Conservation (phyloP, 2,888 invertebrate species). For the Hydroisotoma schaefferi region DNA sequence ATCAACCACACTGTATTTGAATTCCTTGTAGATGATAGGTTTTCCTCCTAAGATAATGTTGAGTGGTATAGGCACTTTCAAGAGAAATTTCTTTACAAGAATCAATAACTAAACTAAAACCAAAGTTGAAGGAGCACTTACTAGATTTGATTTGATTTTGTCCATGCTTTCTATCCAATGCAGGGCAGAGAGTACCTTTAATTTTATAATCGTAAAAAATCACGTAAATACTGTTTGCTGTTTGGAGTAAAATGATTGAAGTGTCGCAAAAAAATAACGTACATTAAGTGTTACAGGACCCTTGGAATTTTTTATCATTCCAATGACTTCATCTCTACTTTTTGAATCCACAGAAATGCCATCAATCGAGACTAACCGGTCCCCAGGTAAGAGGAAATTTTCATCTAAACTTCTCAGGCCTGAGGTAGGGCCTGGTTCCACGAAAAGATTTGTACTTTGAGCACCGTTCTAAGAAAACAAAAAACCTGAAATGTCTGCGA, state of each 20-base stretch:
- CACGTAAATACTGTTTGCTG: too few relatives aligned
- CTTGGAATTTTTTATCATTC: slow-evolving; percentile 71
- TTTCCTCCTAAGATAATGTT: slow-evolving; percentile 3
- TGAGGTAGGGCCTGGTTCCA: slow-evolving; percentile 42
- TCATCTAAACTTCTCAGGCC: slow-evolving; percentile 30
- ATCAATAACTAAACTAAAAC: too few relatives aligned
- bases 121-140: slow-evolving; percentile 14
- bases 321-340: slow-evolving; percentile 85
- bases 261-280: too few relatives aligned
- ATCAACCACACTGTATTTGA: slow-evolving; percentile 72
- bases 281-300: background rate
- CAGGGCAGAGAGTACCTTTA: slow-evolving; percentile 40
- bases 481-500: slow-evolving; percentile 64
- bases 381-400: slow-evolving; percentile 75
- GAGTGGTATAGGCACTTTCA: too few relatives aligned
- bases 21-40: background rate
- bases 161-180: slow-evolving; percentile 47
- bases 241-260: too few relatives aligned
- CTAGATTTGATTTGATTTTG: slow-evolving; percentile 31
- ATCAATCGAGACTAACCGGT: slow-evolving; percentile 56
- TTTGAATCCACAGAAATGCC: slow-evolving; percentile 69
- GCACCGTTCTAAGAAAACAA: slow-evolving; percentile 30
- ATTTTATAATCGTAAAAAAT: too few relatives aligned
- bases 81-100: too few relatives aligned
- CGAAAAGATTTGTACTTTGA: slow-evolving; percentile 36